Evolutionary conservation across 2,888 invertebrate species (phyloP), one percentile per base, ranked within the genome.

Genomic region (Morpho helenor): DNA sequence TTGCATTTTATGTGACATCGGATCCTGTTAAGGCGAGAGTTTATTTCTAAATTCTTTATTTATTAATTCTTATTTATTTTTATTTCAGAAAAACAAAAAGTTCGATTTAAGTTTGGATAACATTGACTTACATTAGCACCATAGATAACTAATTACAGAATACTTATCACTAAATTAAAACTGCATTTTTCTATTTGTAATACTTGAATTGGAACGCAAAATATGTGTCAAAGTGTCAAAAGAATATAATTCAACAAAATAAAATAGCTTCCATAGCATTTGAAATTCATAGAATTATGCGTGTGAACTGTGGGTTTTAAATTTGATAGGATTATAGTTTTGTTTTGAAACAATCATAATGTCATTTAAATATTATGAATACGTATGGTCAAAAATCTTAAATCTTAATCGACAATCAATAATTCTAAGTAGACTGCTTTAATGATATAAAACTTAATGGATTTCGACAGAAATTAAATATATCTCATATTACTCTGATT

Each of bases 1-100:
- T 72, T 71, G 72, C 70, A 66, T 74, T 75, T 76, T 69, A 75
- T 72, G 68, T 68, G 69, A 64, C 68, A 65, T 67, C 59, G 62
- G 60, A 59, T 52, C 60, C 60, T 66, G 63, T 50, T 60, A 61
- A 63, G 58, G 62, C 60, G 62, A 64, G 59, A 64, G 42, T 56
- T 63, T 66, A 52, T 57, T 59, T 58, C 54, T 22, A 58, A 62
- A 59, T 54, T 39, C 50, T 44, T 40, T 50, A 43, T 16, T 16
- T 16, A 16, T 16, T 16, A 56, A 50, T 22, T 52, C 40, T 46
- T 56, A 51, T 63, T 62, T 61, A 57, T 59, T 57, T 59, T 61
- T 64, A 62, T 22, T 52, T 39, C 39, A 39, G 10, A 23, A n/a
- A 45, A 16, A 44, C 41, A 45, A 10, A 39, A 45, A 16, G 22